phyloP scores from a whole-genome alignment of 2,113 vertebrate genomes.

The Nycticorax nycticorax region DNA sequence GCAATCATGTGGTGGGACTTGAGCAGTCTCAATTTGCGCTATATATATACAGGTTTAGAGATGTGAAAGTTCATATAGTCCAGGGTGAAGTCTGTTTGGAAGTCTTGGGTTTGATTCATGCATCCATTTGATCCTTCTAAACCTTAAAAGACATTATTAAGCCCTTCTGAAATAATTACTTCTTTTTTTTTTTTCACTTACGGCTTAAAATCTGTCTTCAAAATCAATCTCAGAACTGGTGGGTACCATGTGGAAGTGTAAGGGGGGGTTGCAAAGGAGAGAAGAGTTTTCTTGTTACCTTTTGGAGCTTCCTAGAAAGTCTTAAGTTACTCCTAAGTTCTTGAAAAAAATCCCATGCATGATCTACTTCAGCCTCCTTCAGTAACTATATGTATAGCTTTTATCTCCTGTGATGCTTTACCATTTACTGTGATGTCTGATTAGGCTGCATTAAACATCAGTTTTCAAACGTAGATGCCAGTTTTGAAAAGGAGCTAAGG shows the following conservation, averaged over 20 bases:
- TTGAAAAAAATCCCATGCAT: neutral
- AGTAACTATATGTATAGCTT: neutral
- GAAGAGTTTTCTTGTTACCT: neutral
- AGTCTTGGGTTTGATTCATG: neutral
- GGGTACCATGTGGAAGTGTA: neutral
- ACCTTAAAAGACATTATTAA: neutral
- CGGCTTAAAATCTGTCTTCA: neutral
- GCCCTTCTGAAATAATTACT: neutral
- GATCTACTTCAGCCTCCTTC: neutral
- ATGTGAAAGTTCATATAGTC: neutral
- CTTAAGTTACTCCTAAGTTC: neutral
- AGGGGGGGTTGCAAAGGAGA: neutral
- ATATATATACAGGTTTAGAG: neutral
- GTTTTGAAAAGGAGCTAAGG: neutral
- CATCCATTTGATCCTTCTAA: neutral
- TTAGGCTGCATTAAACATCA: neutral
- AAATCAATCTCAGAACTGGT: neutral
- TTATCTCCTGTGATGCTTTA: neutral
- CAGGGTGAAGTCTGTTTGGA: neutral
- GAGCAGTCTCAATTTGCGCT: neutral
- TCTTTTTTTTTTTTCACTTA: rapidly evolving
- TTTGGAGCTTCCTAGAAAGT: neutral
- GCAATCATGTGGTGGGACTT: neutral
- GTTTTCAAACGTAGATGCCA: neutral
- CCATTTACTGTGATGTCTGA: neutral